Conservation (phyloP, 2,113 vertebrate species). For the Stomatorhinus ivindoensis region DNA sequence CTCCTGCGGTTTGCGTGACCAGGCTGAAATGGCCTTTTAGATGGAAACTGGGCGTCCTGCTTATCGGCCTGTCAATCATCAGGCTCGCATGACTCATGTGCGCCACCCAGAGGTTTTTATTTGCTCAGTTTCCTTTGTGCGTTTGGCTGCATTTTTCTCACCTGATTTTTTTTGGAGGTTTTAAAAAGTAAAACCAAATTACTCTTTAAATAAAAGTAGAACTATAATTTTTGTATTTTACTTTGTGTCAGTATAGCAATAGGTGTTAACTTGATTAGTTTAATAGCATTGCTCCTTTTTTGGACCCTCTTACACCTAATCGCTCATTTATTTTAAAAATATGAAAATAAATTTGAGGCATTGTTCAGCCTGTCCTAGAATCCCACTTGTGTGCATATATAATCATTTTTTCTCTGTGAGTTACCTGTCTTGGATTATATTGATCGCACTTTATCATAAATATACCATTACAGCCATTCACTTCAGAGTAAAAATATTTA, state of each 20-base stretch:
- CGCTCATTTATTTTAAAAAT: background rate
- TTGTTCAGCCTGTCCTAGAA: background rate
- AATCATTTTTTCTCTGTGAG: background rate
- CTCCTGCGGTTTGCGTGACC: background rate
- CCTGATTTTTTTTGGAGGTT: background rate
- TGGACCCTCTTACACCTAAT: background rate
- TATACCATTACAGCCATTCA: background rate
- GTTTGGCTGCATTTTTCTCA: background rate
- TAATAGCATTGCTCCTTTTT: background rate
- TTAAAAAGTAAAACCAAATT: background rate
- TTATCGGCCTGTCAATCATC: background rate
- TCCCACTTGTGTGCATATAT: background rate
- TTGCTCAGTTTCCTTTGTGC: background rate
- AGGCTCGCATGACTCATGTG: background rate
- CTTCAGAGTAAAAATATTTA: background rate
- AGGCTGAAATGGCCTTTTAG: background rate
- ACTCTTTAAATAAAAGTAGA: too few relatives aligned
- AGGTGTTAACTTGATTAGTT: background rate
- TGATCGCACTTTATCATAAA: background rate
- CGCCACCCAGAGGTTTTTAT: background rate
- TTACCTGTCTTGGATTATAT: background rate
- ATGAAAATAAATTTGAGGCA: background rate
- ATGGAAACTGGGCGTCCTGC: background rate
- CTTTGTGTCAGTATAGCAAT: background rate
- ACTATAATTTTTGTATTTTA: background rate